A percentile compares a stretch with the other conserved stretches of the same genome.
These are phyloP conservation scores for Embidobia sp. DNA, from an alignment of 2,888 invertebrate species.

Conservation along the genomic window DNA sequence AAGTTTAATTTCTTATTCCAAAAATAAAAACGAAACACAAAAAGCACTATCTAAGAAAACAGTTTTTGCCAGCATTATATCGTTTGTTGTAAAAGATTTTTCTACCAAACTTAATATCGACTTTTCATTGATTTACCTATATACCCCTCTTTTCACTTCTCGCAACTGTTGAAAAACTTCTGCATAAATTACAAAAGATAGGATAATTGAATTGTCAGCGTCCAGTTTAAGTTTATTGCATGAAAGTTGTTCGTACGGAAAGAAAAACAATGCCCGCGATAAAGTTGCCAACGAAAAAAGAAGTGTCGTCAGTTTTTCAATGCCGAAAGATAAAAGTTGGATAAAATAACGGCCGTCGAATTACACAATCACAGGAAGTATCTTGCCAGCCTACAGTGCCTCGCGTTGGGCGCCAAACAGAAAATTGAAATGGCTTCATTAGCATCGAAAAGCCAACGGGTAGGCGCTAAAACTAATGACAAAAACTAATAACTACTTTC, in stretches of 20 bases:
- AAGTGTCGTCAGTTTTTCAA: conserved; percentile 15
- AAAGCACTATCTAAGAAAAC: no score
- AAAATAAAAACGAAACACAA: no score
- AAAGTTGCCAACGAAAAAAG: conserved; percentile 13
- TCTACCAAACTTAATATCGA: no score
- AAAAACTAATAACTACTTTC: conserved; percentile 20
- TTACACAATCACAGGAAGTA: not conserved
- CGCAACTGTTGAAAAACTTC: conserved; percentile 23
- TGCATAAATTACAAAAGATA: conserved; percentile 34
- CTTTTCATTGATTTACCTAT: no score
- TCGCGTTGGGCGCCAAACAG: no score
- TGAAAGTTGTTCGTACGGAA: conserved; percentile 12
- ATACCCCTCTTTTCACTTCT: no score
- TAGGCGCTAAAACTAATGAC: conserved; percentile 3
- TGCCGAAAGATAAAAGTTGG: not conserved
- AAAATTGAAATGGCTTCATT: conserved; percentile 35
- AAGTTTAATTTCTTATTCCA: no score
- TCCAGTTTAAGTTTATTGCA: conserved; percentile 43
- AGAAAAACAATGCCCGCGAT: conserved; percentile 25
- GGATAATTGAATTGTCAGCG: conserved; percentile 31
- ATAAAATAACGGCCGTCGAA: not conserved
- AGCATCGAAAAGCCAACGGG: not conserved
- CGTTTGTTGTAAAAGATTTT: no score
- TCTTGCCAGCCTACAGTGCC: no score
- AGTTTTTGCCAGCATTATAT: no score